Evolutionary conservation across 2,888 invertebrate genomes (phyloP).

Genomic region (Mimumesa dahlbomi): DNA sequence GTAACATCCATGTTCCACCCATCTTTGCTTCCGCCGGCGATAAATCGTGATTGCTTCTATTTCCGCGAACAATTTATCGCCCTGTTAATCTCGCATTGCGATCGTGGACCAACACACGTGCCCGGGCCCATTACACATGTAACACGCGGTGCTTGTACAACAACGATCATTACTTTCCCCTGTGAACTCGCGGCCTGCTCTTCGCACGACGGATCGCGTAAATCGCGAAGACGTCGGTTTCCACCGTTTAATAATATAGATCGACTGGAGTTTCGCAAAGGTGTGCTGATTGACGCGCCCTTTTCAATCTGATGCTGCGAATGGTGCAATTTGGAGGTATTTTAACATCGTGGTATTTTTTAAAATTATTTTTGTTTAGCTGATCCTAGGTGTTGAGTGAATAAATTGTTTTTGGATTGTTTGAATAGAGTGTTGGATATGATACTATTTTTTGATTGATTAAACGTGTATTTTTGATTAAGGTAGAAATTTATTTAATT

Average conservation of each 20-base stretch:
- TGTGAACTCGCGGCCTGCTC: conserved; percentile 12
- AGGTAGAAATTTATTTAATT: too few species aligned
- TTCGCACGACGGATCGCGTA: conserved; percentile 31
- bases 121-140: conserved; percentile 2
- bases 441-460: too few species aligned
- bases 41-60: conserved; percentile 45
- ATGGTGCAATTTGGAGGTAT: conserved; percentile 30
- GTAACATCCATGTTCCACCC: conserved; percentile 23
- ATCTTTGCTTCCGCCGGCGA: conserved; percentile 31
- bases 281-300: conserved; percentile 14
- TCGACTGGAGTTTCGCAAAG: conserved; percentile 12
- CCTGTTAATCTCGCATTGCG: conserved; percentile 34
- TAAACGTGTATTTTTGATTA: too few species aligned
- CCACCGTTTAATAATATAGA: conserved; percentile 30
- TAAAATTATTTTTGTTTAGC: too few species aligned
- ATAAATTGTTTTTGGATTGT: too few species aligned
- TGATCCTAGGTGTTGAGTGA: too few species aligned
- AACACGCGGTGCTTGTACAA: conserved; percentile 3
- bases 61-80: conserved; percentile 47
- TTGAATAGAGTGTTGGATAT: too few species aligned
- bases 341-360: conserved; percentile 40
- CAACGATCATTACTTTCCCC: conserved; percentile 37
- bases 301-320: conserved; percentile 26
- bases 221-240: conserved; percentile 40
- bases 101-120: conserved; percentile 14